Conservation (phyloP, 2,797 vertebrate genomes). For the Pseudochirops corinnae region DNA sequence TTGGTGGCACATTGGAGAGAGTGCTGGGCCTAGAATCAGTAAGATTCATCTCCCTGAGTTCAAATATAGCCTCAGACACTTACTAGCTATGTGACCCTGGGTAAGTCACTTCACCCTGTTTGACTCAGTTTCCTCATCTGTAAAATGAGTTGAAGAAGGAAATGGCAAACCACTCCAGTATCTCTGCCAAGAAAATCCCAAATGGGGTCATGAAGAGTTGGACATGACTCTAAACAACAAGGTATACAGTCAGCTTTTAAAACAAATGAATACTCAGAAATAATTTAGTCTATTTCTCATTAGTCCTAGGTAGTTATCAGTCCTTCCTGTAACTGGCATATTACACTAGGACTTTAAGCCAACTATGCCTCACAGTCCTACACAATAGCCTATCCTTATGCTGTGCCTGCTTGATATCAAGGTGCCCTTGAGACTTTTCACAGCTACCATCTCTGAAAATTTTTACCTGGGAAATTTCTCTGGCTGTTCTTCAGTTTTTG, state of each 20-base stretch:
- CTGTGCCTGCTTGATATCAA: neutral
- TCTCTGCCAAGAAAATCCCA: neutral
- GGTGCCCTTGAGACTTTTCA: neutral
- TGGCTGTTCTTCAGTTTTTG: neutral
- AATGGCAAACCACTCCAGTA: neutral
- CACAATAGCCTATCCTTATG: neutral
- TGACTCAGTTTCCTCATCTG: neutral
- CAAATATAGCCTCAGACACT: neutral
- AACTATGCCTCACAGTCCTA: neutral
- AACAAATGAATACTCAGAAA: neutral
- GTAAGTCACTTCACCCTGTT: neutral
- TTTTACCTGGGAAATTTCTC: neutral
- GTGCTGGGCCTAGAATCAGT: too few relatives aligned
- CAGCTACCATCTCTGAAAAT: neutral
- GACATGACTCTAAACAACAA: neutral
- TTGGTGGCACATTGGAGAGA: neutral
- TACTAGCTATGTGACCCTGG: neutral
- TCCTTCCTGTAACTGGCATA: neutral
- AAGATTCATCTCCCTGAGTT: too few relatives aligned
- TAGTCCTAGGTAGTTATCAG: neutral
- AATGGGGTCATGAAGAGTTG: neutral
- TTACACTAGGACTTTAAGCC: neutral
- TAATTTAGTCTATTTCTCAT: neutral
- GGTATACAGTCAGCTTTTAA: neutral
- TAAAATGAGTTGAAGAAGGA: neutral